Conservation (phyloP, 2,797 vertebrate genomes). For the Chelonia mydas region DNA sequence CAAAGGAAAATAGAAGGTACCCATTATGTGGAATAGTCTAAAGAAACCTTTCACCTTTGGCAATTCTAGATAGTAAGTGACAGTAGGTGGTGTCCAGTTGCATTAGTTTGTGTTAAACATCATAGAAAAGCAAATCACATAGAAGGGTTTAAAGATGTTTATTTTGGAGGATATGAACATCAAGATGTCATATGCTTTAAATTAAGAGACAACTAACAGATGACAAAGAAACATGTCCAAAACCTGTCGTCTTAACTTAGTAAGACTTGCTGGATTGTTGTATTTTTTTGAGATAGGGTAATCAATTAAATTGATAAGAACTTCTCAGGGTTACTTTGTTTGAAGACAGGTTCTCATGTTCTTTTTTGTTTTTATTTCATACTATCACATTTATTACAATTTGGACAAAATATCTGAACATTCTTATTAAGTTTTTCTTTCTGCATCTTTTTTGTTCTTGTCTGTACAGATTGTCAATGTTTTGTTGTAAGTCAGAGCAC, state of each 20-base stretch:
- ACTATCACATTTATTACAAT: slow-evolving; percentile 22
- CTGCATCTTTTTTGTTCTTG: not conserved
- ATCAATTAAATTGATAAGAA: slow-evolving; percentile 51
- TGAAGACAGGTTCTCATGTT: slow-evolving; percentile 12
- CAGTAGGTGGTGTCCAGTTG: not conserved
- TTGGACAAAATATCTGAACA: not conserved
- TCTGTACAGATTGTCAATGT: not conserved
- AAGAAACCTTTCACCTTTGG: not conserved
- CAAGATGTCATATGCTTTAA: not conserved
- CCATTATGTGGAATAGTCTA: not conserved
- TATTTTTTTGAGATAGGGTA: slow-evolving; percentile 23
- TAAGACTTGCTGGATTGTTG: not conserved
- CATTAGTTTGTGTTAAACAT: not conserved
- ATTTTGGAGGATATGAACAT: not conserved
- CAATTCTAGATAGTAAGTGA: not conserved
- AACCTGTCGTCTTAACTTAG: not conserved
- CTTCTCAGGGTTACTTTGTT: slow-evolving; percentile 7
- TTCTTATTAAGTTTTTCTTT: slow-evolving; percentile 4
- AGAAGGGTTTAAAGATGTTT: not conserved
- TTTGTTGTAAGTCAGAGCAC: slow-evolving; percentile 29
- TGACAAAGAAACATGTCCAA: not conserved
- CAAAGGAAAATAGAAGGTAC: not conserved
- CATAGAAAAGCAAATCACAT: not conserved
- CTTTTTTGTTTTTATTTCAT: not conserved
- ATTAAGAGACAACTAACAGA: not conserved